These are phyloP conservation scores for Lottia scabra DNA, from an alignment of 2,888 invertebrate genomes.

Conservation along the genomic window DNA sequence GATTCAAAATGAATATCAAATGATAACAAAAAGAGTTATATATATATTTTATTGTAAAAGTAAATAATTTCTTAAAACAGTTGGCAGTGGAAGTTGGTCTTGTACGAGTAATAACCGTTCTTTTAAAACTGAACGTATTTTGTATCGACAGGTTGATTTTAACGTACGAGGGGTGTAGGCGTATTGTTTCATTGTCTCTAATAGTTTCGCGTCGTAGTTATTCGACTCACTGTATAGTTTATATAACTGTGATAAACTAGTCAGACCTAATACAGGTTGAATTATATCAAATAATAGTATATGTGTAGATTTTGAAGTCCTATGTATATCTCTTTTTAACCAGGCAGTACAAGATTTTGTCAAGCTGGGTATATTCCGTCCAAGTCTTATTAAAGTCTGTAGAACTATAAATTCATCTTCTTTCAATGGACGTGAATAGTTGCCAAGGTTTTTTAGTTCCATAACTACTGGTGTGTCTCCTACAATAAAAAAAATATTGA, in stretches of 20 bases:
- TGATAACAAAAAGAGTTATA: too few species aligned
- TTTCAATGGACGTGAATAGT: not conserved
- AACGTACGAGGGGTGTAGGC: slow-evolving; percentile 23
- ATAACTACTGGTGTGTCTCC: slow-evolving; percentile 39
- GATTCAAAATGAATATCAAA: too few species aligned
- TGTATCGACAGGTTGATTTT: slow-evolving; percentile 36
- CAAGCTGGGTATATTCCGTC: slow-evolving; percentile 27
- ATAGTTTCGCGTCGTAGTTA: slow-evolving; percentile 8
- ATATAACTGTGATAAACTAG: not conserved
- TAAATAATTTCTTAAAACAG: slow-evolving; percentile 32
- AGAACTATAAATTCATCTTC: slow-evolving; percentile 18
- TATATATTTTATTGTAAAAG: not conserved
- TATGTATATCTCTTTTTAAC: slow-evolving; percentile 13
- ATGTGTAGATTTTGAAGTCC: not conserved
- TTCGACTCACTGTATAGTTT: not conserved
- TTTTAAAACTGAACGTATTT: slow-evolving; percentile 37
- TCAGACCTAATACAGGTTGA: not conserved
- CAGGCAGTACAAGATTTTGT: slow-evolving; percentile 26
- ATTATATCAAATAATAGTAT: not conserved
- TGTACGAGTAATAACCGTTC: slow-evolving; percentile 38
- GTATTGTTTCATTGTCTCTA: not conserved
- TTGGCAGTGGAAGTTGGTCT: slow-evolving; percentile 38
- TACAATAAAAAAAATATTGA: slow-evolving; percentile 17
- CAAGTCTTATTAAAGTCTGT: slow-evolving; percentile 31
- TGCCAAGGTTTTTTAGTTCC: slow-evolving; percentile 29